These are phyloP conservation scores for Branchipolynoe longqiensis DNA, from an alignment of 2,888 invertebrate species.

Conservation along the genomic window DNA sequence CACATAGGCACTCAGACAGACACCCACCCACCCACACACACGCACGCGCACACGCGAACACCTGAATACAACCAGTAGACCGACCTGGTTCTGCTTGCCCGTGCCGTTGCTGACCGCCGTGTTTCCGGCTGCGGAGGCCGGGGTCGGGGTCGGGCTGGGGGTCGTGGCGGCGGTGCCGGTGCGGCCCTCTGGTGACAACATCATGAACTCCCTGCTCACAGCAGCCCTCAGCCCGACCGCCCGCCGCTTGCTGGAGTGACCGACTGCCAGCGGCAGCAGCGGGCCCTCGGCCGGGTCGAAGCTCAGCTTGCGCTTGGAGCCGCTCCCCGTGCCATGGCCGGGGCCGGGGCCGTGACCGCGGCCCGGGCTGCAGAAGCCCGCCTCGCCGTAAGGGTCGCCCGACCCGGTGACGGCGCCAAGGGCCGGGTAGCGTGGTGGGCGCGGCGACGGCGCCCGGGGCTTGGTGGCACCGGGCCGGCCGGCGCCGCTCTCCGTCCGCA, in stretches of 20 bases:
- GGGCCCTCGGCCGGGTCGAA: background rate
- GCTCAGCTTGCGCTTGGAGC: slow-evolving; percentile 54
- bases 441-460: background rate
- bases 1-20: too few species aligned
- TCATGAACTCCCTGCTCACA: background rate
- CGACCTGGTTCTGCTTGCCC: slow-evolving; percentile 20
- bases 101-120: background rate
- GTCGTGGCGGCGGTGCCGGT: slow-evolving; percentile 4
- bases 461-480: background rate
- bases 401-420: background rate
- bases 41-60: too few species aligned
- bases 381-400: slow-evolving; percentile 19
- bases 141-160: background rate
- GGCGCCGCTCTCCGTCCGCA: background rate
- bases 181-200: slow-evolving; percentile 14
- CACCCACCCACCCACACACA: too few species aligned
- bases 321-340: background rate
- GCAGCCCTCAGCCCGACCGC: background rate
- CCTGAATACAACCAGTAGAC: too few species aligned
- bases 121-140: too few species aligned
- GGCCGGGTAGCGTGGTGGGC: background rate
- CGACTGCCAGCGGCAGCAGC: background rate
- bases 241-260: background rate
- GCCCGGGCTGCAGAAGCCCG: slow-evolving; percentile 34
- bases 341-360: background rate